Evolutionary conservation across 2,797 vertebrate species (phyloP).

Genomic region (Scolopax rusticola): DNA sequence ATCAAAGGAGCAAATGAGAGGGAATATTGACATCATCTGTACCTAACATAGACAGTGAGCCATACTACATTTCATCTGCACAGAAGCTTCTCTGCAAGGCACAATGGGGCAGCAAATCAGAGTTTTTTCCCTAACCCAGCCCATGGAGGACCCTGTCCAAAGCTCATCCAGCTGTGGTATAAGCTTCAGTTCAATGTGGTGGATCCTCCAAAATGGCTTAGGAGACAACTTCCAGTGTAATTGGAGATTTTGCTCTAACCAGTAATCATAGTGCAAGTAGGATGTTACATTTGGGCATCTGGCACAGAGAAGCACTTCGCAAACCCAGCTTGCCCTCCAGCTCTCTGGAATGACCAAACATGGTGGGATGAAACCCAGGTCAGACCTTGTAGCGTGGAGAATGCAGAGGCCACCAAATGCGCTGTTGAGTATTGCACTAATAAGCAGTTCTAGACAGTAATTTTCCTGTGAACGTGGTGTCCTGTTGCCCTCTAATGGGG

Average conservation of each 20-base stretch:
- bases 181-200: not conserved
- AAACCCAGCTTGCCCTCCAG: not conserved
- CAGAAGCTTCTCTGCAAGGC: not conserved
- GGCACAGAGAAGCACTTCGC: not conserved
- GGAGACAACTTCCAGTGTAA: not conserved
- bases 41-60: not conserved
- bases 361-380: rapidly evolving
- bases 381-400: not conserved
- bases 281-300: not conserved
- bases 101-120: not conserved
- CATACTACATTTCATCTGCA: not conserved
- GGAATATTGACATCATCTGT: not conserved
- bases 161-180: not conserved
- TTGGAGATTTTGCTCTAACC: not conserved
- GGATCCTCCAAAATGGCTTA: not conserved
- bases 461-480: rapidly evolving
- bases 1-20: not conserved
- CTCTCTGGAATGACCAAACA: not conserved
- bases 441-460: not conserved
- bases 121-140: not conserved
- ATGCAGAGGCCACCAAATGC: not conserved
- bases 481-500: not conserved
- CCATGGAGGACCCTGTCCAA: not conserved
- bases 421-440: not conserved
- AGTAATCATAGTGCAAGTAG: not conserved